Conservation (phyloP, 2,113 vertebrate genomes). For the Alligator mississippiensis region DNA sequence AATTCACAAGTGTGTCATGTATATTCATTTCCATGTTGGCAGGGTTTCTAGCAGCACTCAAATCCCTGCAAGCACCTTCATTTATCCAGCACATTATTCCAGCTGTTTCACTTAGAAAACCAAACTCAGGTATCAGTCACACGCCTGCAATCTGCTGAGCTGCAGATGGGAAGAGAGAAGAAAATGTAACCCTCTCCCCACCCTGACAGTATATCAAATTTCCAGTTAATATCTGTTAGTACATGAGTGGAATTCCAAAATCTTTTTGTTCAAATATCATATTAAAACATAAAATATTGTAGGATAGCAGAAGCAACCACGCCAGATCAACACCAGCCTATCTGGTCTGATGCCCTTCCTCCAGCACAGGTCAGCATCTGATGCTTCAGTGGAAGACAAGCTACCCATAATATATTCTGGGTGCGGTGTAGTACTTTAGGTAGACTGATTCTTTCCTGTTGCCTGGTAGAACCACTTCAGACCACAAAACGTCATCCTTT, state of each 20-base stretch:
- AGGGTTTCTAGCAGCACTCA: background rate
- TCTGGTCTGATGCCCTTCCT: background rate
- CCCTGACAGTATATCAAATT: background rate
- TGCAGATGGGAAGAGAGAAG: background rate
- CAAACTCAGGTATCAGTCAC: background rate
- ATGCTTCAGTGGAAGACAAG: background rate
- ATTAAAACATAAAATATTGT: background rate
- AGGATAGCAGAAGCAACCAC: background rate
- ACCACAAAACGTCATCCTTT: background rate
- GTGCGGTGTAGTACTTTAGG: background rate
- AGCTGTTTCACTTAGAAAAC: background rate
- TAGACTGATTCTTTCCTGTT: background rate
- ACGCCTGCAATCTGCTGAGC: background rate
- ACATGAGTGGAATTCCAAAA: background rate
- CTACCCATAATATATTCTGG: background rate
- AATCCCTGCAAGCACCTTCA: background rate
- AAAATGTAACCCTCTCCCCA: background rate
- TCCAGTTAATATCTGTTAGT: background rate
- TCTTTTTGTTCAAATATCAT: background rate
- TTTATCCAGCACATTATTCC: background rate
- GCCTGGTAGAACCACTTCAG: background rate
- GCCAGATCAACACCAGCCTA: accelerated
- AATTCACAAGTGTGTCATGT: background rate
- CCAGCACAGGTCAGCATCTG: background rate
- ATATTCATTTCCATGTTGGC: conserved; percentile 5